Base-by-base conservation (phyloP, 2,113 vertebrate genomes). In the Panthera tigris region DNA sequence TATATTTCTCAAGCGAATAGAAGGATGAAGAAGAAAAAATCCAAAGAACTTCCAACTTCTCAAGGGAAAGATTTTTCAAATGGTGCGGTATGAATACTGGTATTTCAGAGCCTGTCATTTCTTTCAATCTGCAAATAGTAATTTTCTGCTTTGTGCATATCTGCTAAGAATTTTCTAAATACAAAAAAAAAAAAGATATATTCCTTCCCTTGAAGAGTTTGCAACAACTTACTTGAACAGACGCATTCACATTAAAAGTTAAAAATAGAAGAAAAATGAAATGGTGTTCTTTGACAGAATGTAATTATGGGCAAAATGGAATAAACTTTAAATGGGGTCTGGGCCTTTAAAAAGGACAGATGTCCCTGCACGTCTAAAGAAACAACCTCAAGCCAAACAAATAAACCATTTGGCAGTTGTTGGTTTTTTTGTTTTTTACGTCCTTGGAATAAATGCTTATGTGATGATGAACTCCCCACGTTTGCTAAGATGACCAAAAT, bases 361-460 rank as follows among this genome's bases (percentile, higher is more conserved):
- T 25, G 14, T 69, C 7, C 16, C 95, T 52, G 29, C 0, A 39
- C 33, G 88, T 95, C 71, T 86, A 85, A 92, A 96, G 71, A 84
- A 91, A 82, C n/a, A 76, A 41, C 4, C 9, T 97, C 86, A 84
- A 89, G 27, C 12, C 55, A 94, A 97, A 86, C 19, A 85, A 83
- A 89, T 7, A 76, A 84, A 25, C 10, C 4, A 27, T 63, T 73
- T 74, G 21, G n/a, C 65, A 91, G 7, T 66, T 76, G 50, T 41
- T 81, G 7, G 19, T 76, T 84, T 96, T 96, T 63, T 92, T 87
- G 52, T 39, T 94, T 91, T 79, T 76, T 29, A 96, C 5, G 19
- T 55, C 55, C n/a, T 73, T 90, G 82, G 14, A n/a, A 15, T 89
- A 36, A 92, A 92, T 55, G 16, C 1, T 19, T 12, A 19, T 16